Conservation (phyloP, 23 tunicate species). For the Trididemnum nubilum region DNA sequence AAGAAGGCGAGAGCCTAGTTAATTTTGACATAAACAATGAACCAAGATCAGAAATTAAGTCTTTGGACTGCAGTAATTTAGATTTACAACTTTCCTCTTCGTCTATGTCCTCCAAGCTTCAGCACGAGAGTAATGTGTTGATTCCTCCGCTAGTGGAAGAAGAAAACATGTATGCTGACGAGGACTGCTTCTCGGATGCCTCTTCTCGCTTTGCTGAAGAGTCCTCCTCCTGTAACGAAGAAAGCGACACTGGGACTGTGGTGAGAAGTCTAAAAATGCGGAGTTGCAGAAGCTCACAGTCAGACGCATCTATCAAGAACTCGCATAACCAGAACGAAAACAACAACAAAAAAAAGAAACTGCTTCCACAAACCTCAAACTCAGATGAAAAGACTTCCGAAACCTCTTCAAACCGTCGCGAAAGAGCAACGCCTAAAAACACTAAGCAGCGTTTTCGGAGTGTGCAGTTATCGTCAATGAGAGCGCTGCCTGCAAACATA, state of each 20-base stretch:
- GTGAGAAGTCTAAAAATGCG: background rate
- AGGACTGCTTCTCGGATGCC: background rate
- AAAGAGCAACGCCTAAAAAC: background rate
- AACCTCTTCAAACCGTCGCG: background rate
- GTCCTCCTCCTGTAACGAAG: background rate
- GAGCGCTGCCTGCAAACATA: conserved; percentile 38
- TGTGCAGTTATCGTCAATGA: conserved; percentile 82
- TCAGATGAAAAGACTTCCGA: background rate
- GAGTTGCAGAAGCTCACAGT: background rate
- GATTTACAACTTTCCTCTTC: no score
- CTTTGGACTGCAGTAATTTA: background rate
- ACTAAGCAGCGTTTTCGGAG: conserved; percentile 30
- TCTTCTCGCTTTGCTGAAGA: background rate
- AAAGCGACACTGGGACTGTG: background rate
- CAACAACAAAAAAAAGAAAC: conserved; percentile 37
- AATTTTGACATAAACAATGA: background rate
- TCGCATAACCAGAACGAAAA: background rate
- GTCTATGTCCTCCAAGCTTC: background rate
- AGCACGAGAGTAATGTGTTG: background rate
- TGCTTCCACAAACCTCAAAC: background rate
- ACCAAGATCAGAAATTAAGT: background rate
- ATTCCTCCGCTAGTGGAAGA: background rate
- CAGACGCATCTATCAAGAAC: background rate
- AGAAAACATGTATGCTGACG: background rate
- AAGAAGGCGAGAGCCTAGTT: conserved; percentile 1